phyloP scores from a whole-genome alignment of 1,140 invertebrate species.

The Eurytemora carolleeae region DNA sequence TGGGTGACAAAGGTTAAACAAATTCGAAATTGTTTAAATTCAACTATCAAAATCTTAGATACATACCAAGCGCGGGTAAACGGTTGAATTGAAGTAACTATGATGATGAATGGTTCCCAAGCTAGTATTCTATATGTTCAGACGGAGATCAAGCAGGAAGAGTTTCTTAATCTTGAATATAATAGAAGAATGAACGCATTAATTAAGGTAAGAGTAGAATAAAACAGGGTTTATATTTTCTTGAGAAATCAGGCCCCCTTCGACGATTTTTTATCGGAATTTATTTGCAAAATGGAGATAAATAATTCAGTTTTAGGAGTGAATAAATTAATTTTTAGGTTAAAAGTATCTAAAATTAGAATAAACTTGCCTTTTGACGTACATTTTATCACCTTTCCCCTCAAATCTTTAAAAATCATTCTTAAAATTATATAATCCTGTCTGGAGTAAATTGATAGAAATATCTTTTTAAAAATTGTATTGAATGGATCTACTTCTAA shows the following conservation, averaged over 20 bases:
- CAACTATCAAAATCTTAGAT: not conserved
- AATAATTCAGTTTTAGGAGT: not conserved
- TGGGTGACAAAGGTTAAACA: not conserved
- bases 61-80: not conserved
- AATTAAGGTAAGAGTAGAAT: not conserved
- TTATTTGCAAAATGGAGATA: too few relatives aligned
- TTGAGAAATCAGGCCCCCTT: too few relatives aligned
- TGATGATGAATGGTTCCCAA: not conserved
- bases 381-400: too few relatives aligned
- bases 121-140: too few relatives aligned
- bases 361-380: not conserved
- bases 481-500: not conserved
- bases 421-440: too few relatives aligned
- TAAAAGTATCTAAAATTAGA: not conserved
- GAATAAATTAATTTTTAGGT: not conserved
- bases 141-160: not conserved
- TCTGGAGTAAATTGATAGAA: too few relatives aligned
- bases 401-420: too few relatives aligned
- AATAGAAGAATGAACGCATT: not conserved
- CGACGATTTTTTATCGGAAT: too few relatives aligned
- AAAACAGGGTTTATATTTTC: too few relatives aligned
- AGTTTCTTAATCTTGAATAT: not conserved
- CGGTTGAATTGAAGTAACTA: not conserved
- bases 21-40: not conserved
- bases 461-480: too few relatives aligned